A percentile compares a stretch with the other conserved stretches of the same genome.
Evolutionary conservation across 2,113 vertebrate species (phyloP).

Genomic region (Cyanistes caeruleus): DNA sequence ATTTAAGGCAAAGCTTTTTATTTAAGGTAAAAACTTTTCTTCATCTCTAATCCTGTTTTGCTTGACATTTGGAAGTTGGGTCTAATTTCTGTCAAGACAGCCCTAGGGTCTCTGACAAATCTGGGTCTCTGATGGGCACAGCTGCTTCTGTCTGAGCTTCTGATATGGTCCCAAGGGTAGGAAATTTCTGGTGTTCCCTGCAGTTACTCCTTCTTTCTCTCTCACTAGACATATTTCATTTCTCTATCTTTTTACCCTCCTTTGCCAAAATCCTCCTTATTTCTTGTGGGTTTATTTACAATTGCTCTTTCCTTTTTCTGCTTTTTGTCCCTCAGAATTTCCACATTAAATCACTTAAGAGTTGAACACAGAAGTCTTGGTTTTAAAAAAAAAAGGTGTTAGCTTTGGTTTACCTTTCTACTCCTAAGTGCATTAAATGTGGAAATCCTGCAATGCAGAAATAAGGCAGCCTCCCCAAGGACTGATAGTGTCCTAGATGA

Average conservation of each 20-base stretch:
- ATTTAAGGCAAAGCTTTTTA: background rate
- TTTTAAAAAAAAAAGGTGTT: background rate
- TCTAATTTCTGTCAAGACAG: background rate
- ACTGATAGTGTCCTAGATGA: background rate
- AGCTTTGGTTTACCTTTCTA: background rate
- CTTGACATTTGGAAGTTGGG: background rate
- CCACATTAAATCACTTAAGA: background rate
- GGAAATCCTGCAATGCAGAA: background rate
- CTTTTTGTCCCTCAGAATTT: background rate
- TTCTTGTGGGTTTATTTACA: background rate
- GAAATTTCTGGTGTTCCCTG: background rate
- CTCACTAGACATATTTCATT: background rate
- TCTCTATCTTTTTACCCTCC: background rate
- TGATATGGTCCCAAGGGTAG: background rate
- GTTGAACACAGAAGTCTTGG: background rate
- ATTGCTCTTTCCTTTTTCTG: background rate
- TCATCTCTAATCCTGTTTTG: background rate
- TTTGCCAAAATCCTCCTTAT: background rate
- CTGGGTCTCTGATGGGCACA: background rate
- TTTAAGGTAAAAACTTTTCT: background rate
- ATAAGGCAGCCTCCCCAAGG: background rate
- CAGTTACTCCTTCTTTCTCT: background rate
- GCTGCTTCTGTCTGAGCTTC: background rate
- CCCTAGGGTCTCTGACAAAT: background rate
- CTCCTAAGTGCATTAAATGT: background rate